phyloP scores from a whole-genome alignment of 2,797 vertebrate genomes.

The Crypturellus tataupa region DNA sequence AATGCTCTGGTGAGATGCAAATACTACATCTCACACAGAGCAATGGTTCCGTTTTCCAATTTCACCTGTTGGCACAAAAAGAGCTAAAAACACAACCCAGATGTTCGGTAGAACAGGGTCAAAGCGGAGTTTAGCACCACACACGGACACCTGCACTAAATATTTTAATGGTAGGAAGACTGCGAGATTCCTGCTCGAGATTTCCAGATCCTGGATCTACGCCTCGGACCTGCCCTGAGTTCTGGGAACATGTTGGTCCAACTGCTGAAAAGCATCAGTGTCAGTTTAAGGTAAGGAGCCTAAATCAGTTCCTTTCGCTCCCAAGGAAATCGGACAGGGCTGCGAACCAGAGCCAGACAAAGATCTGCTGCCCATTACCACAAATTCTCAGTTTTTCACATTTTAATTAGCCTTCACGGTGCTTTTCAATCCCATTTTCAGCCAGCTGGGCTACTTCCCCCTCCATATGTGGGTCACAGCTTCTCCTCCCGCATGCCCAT shows the following conservation, averaged over 20 bases:
- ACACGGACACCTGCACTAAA: conserved; percentile 38
- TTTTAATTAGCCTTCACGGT: conserved; percentile 55
- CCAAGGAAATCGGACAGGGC: conserved; percentile 40
- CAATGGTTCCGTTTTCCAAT: accelerated
- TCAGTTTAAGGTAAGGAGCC: conserved; percentile 45
- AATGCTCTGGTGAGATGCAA: accelerated
- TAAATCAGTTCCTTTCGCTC: conserved; percentile 58
- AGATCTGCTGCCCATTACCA: conserved; percentile 59
- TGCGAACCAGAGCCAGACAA: conserved; percentile 54
- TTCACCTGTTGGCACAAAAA: conserved; percentile 25
- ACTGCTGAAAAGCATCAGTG: neutral
- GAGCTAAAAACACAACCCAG: conserved; percentile 41
- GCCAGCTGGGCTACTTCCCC: conserved; percentile 17
- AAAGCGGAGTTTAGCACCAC: neutral
- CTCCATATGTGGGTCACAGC: conserved; percentile 47
- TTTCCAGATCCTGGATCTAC: neutral
- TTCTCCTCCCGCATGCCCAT: conserved; percentile 8
- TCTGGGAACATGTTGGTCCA: neutral
- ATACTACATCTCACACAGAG: accelerated
- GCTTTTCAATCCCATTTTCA: conserved; percentile 25
- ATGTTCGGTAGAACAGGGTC: conserved; percentile 35
- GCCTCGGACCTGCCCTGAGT: neutral
- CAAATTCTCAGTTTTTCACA: conserved; percentile 58
- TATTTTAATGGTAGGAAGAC: neutral
- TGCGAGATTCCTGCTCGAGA: conserved; percentile 30